Evolutionary conservation across 1,140 invertebrate genomes (phyloP).

Genomic region (Manduca sexta): DNA sequence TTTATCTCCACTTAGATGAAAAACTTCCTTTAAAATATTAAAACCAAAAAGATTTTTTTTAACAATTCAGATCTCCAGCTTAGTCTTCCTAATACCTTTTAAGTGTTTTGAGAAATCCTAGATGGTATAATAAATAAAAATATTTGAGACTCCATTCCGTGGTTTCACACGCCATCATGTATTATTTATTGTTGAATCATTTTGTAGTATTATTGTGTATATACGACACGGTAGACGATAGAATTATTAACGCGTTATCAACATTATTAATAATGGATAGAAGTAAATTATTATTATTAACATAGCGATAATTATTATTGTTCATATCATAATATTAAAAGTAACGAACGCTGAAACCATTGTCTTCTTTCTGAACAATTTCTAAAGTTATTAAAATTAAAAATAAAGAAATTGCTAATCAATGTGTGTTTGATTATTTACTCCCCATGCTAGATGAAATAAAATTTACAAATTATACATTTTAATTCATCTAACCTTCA

Average conservation of each 20-base stretch:
- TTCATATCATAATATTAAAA: constrained; percentile 74
- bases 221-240: constrained; percentile 45
- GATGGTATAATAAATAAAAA: constrained; percentile 12
- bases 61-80: too few relatives aligned
- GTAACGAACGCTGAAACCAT: constrained; percentile 65
- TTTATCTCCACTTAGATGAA: too few relatives aligned
- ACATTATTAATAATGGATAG: constrained; percentile 59
- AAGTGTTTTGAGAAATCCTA: too few relatives aligned
- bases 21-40: too few relatives aligned
- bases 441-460: too few relatives aligned
- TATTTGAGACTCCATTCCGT: constrained; percentile 32
- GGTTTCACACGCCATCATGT: constrained; percentile 32
- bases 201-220: constrained; percentile 38
- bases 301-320: constrained; percentile 72
- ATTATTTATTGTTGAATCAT: constrained; percentile 45
- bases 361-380: constrained; percentile 75
- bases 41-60: too few relatives aligned
- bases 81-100: too few relatives aligned
- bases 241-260: constrained; percentile 52
- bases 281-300: constrained; percentile 31
- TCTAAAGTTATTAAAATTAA: constrained; percentile 75
- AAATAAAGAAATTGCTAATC: constrained; percentile 74
- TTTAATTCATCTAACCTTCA: too few relatives aligned
- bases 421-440: constrained; percentile 41
- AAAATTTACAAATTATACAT: too few relatives aligned